Conservation (phyloP, 2,113 vertebrate species). For the Corythornis cristatus region DNA sequence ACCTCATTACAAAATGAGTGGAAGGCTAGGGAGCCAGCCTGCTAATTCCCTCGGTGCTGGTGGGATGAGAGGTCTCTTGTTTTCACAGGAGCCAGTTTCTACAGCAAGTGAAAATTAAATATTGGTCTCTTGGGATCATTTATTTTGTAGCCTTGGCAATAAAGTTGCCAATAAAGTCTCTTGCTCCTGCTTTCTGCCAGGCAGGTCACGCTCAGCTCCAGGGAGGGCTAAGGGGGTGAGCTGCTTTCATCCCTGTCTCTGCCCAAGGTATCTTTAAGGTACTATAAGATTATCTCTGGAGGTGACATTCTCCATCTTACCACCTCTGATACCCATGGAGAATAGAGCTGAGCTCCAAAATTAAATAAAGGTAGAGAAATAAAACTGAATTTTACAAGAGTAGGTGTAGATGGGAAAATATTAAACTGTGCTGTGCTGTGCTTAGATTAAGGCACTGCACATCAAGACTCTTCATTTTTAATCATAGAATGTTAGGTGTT, state of each 20-base stretch:
- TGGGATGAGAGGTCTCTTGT: not conserved
- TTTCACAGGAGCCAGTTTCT: not conserved
- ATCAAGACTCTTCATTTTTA: not conserved
- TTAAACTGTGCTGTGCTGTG: not conserved
- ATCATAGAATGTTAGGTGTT: no score
- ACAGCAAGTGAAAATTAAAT: not conserved
- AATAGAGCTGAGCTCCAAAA: not conserved
- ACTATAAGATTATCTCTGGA: not conserved
- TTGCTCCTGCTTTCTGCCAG: not conserved
- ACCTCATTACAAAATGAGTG: not conserved
- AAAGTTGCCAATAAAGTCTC: not conserved
- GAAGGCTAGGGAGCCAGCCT: not conserved
- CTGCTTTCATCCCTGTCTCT: not conserved
- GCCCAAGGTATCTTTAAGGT: not conserved
- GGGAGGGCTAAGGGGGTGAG: not conserved
- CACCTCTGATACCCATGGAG: not conserved
- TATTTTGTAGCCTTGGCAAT: not conserved
- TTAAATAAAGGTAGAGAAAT: not conserved
- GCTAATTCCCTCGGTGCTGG: not conserved
- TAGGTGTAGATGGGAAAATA: not conserved
- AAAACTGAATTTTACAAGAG: not conserved
- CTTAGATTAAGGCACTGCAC: not conserved
- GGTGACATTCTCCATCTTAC: not conserved
- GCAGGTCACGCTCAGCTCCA: not conserved
- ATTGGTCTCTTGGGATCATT: not conserved